Conservation (phyloP, 1,140 invertebrate genomes). For the Cecropterus lyciades region DNA sequence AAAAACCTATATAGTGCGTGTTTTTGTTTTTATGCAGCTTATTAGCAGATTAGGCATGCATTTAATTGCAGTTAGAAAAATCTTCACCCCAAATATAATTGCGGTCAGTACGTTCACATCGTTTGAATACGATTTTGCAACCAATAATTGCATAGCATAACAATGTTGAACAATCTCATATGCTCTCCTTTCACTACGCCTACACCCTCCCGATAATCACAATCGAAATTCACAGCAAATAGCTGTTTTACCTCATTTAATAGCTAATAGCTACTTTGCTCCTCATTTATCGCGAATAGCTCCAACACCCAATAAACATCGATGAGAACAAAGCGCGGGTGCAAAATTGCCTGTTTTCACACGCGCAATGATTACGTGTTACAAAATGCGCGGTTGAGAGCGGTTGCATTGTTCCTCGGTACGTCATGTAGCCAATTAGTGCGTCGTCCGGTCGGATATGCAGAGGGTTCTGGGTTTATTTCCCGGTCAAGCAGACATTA, state of each 20-base stretch:
- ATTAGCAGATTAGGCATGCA: no score
- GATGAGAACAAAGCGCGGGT: slow-evolving; percentile 8
- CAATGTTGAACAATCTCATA: slow-evolving; percentile 7
- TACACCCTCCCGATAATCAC: slow-evolving; percentile 26
- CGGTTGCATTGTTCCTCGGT: slow-evolving; percentile 4
- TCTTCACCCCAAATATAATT: neutral
- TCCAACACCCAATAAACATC: slow-evolving; percentile 16
- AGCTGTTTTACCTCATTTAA: slow-evolving; percentile 15
- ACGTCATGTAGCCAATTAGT: neutral
- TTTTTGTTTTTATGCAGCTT: no score
- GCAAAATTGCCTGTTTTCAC: slow-evolving; percentile 33
- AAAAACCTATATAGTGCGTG: no score
- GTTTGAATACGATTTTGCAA: neutral
- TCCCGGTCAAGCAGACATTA: no score
- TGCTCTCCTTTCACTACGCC: slow-evolving; percentile 18
- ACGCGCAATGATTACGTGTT: slow-evolving; percentile 27
- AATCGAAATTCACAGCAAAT: slow-evolving; percentile 19
- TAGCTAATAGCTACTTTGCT: slow-evolving; percentile 19
- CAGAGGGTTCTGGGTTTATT: no score
- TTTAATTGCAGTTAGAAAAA: neutral
- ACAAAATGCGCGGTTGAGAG: slow-evolving; percentile 9
- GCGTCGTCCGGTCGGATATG: neutral
- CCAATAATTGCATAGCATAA: slow-evolving; percentile 3
- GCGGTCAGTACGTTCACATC: neutral
- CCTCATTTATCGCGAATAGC: slow-evolving; percentile 6